Conservation (phyloP, 1,140 invertebrate species). For the Pollicipes pollicipes region DNA sequence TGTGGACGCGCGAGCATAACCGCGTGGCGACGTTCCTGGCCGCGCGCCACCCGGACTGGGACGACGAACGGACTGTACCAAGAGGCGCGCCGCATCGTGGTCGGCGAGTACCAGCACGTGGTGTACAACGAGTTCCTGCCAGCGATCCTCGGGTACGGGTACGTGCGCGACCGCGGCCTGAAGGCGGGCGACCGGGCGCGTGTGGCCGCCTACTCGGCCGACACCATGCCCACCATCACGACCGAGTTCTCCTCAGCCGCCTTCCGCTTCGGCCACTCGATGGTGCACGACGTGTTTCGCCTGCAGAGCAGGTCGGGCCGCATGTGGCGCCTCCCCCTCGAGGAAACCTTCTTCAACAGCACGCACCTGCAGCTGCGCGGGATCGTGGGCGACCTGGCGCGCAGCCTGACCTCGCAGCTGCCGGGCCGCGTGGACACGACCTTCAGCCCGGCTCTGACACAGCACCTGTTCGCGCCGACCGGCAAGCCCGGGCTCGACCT, state of each 20-base stretch:
- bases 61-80: constrained; percentile 32
- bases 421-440: not conserved
- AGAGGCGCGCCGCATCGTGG: constrained; percentile 23
- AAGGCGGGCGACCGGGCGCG: too few species aligned
- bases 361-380: not conserved
- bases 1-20: constrained; percentile 27
- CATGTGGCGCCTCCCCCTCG: not conserved
- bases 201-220: constrained; percentile 25
- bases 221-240: constrained; percentile 27
- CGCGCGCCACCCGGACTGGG: constrained; percentile 29
- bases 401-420: not conserved
- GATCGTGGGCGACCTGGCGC: not conserved
- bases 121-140: constrained; percentile 33
- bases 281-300: constrained; percentile 17
- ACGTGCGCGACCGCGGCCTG: not conserved
- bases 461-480: not conserved
- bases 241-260: constrained; percentile 35
- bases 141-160: constrained; percentile 11
- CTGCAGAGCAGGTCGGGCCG: not conserved
- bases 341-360: not conserved
- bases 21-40: constrained; percentile 20
- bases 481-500: constrained; percentile 19
- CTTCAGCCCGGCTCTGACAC: not conserved
- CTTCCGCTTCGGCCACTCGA: constrained; percentile 35
- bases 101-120: constrained; percentile 30